Conservation (phyloP, 2,888 invertebrate genomes). For the Cheilosia grossa region DNA sequence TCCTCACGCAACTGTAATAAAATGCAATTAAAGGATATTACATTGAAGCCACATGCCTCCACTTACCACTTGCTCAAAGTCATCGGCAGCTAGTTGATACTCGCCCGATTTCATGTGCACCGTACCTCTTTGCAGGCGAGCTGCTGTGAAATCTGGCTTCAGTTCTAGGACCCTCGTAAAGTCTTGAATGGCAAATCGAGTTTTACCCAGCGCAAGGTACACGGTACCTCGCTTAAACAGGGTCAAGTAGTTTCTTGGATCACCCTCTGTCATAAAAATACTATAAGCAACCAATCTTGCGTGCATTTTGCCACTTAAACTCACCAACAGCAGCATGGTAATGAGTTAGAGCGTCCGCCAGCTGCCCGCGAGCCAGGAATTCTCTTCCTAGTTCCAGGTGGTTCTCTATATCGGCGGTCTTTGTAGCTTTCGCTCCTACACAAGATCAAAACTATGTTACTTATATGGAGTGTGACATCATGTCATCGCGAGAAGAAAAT, state of each 20-base stretch:
- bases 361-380: slow-evolving; percentile 95
- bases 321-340: slow-evolving; percentile 98
- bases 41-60: neutral
- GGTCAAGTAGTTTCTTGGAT: slow-evolving; percentile 97
- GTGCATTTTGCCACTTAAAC: slow-evolving; percentile 78
- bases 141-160: slow-evolving; percentile 97
- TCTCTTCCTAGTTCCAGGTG: slow-evolving; percentile 97
- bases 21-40: neutral
- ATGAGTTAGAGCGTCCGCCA: slow-evolving; percentile 97
- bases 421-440: slow-evolving; percentile 87
- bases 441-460: slow-evolving; percentile 53
- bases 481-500: slow-evolving; percentile 42
- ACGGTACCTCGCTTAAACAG: slow-evolving; percentile 98
- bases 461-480: slow-evolving; percentile 10
- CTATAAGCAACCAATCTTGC: neutral
- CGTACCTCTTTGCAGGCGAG: slow-evolving; percentile 92
- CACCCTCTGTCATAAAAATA: slow-evolving; percentile 89
- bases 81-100: slow-evolving; percentile 91
- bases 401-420: slow-evolving; percentile 92
- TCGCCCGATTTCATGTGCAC: slow-evolving; percentile 95
- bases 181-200: slow-evolving; percentile 97
- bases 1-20: slow-evolving; percentile 86
- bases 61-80: slow-evolving; percentile 94
- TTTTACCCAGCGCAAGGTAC: slow-evolving; percentile 97
- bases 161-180: slow-evolving; percentile 95